A percentile compares a stretch with the other conserved stretches of the same genome.
phyloP scores from a whole-genome alignment of 2,888 invertebrate species.

The Hydrotaea cyrtoneurina region DNA sequence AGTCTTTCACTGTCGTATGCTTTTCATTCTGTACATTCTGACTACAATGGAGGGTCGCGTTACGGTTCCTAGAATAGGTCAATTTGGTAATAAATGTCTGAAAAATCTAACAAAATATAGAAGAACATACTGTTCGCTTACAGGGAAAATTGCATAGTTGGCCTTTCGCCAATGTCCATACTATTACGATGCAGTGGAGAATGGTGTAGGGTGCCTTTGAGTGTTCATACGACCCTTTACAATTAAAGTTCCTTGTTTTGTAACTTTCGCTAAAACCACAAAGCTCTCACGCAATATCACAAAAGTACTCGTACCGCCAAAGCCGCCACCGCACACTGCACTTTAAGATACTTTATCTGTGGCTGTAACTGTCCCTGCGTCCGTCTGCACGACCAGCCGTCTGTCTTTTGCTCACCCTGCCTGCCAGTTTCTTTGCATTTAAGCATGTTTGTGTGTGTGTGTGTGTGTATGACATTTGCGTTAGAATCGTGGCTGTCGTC shows the following conservation, averaged over 20 bases:
- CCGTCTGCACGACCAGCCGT: too few species aligned
- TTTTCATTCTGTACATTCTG: too few species aligned
- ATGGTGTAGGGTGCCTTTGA: not conserved
- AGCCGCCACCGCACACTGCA: not conserved
- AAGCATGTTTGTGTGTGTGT: too few species aligned
- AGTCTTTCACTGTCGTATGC: too few species aligned
- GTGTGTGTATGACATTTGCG: not conserved
- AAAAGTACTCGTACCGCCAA: not conserved
- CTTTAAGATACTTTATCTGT: conserved; percentile 18
- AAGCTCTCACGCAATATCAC: conserved; percentile 25
- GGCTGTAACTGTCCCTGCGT: not conserved
- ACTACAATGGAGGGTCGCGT: too few species aligned
- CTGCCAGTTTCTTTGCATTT: not conserved
- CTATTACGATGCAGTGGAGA: too few species aligned
- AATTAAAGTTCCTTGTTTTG: conserved; percentile 8
- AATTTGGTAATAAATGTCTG: too few species aligned
- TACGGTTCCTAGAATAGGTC: too few species aligned
- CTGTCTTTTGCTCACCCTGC: not conserved
- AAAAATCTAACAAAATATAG: too few species aligned
- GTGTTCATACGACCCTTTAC: not conserved
- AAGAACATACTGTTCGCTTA: too few species aligned
- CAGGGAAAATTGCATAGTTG: too few species aligned
- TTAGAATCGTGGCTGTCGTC: not conserved
- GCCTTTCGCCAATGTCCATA: too few species aligned
- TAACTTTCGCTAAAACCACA: conserved; percentile 1